A percentile compares a stretch with the other conserved stretches of the same genome.
These are phyloP conservation scores for Euleptes europaea DNA, from an alignment of 2,113 vertebrate species.

Conservation along the genomic window DNA sequence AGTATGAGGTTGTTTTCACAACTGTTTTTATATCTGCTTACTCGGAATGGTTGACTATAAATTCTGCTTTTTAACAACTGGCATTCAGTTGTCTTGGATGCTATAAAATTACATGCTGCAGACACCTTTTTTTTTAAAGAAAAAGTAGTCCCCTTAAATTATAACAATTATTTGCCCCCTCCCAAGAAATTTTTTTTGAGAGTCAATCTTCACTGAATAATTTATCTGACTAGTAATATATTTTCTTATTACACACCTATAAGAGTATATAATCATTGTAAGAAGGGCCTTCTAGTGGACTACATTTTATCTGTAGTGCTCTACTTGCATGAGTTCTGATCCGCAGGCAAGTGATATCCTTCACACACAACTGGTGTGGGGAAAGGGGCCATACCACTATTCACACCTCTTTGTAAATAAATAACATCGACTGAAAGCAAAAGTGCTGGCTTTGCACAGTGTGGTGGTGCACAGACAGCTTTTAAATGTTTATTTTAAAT, in stretches of 20 bases:
- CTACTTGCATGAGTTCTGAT: neutral
- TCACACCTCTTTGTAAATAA: neutral
- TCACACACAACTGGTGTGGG: neutral
- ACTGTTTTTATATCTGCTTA: conserved; percentile 49
- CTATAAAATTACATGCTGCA: conserved; percentile 11
- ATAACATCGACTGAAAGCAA: neutral
- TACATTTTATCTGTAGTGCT: neutral
- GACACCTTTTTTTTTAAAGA: neutral
- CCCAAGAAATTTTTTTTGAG: conserved; percentile 25
- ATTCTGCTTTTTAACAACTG: conserved; percentile 49
- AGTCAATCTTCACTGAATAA: conserved; percentile 3
- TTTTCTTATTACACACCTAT: neutral
- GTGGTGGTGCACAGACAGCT: no score
- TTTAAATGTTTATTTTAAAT: no score
- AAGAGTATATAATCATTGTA: neutral
- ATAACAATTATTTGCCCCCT: neutral
- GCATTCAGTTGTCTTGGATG: conserved; percentile 30
- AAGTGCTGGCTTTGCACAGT: neutral
- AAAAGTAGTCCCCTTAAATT: neutral
- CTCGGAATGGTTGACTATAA: conserved; percentile 47
- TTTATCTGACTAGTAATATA: neutral
- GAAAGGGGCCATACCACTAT: neutral
- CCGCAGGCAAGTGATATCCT: neutral
- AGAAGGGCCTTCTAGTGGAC: neutral
- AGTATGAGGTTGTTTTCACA: conserved; percentile 51